A percentile compares a stretch with the other conserved stretches of the same genome.
phyloP scores from a whole-genome alignment of 2,888 invertebrate species.

The Temnothorax ravouxi region DNA sequence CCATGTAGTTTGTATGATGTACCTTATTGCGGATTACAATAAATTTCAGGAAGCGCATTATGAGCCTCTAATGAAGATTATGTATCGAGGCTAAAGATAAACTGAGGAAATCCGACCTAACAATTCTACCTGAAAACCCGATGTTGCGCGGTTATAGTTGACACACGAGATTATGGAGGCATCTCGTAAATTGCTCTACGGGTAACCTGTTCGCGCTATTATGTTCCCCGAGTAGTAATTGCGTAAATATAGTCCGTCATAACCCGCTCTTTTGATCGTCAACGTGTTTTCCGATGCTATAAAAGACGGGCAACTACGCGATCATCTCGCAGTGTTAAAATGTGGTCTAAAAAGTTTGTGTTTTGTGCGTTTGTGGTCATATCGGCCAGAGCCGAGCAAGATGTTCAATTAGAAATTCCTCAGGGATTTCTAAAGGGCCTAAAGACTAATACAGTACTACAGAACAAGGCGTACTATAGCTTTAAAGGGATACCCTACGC shows the following conservation, averaged over 20 bases:
- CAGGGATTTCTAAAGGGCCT: constrained; percentile 81
- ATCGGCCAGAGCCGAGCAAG: constrained; percentile 72
- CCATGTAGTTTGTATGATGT: constrained; percentile 25
- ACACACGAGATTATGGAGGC: constrained; percentile 48
- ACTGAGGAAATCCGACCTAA: constrained; percentile 66
- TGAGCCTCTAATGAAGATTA: constrained; percentile 46
- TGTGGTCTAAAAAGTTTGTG: constrained; percentile 75
- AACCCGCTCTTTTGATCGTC: constrained; percentile 12
- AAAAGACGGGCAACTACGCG: constrained; percentile 40
- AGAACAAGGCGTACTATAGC: constrained; percentile 78
- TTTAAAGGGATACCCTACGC: constrained; percentile 84
- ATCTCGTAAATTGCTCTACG: constrained; percentile 39
- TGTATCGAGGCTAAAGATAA: constrained; percentile 50
- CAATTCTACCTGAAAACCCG: constrained; percentile 52
- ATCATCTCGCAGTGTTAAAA: constrained; percentile 60
- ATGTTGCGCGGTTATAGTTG: constrained; percentile 37
- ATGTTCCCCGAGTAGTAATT: constrained; percentile 38
- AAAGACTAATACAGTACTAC: constrained; percentile 75
- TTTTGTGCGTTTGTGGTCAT: constrained; percentile 65
- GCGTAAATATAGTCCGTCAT: constrained; percentile 56
- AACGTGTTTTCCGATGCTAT: constrained; percentile 39
- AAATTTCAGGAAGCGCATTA: constrained; percentile 64
- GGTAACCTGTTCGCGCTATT: constrained; percentile 52
- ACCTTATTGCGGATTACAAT: constrained; percentile 21
- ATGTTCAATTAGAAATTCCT: constrained; percentile 78